Base-by-base conservation (phyloP, 2,888 invertebrate species). In the Hoplodrina ambigua region DNA sequence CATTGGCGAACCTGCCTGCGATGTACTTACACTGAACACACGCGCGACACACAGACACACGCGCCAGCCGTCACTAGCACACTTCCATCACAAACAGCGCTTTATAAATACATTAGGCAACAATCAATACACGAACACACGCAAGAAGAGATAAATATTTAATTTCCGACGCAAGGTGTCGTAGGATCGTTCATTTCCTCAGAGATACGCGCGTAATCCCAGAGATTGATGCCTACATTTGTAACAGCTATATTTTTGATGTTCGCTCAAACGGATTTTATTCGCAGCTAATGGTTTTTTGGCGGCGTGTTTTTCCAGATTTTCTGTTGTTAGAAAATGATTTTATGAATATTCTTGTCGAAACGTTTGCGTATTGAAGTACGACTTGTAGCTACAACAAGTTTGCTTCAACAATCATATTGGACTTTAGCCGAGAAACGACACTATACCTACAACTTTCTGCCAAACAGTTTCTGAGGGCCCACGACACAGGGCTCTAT, bases 131-230 rank as follows among this genome's bases (percentile, higher is more conserved):
- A 50, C 53, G 60, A 65, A 54, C 52, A 17, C 80, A 63, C 52
- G 53, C 53, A 54, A 44, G 44, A 50, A 63, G 25, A 81, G 81
- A 78, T 78, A 81, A 77, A 81, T 78, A 78, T 78, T 78, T 71
- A 81, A 81, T 78, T 66, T 78, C 72, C 81, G 58, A 25, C 37
- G 50, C 72, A 46, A 67, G 78, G 81, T 78, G 78, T 57, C 72
- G 72, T 15, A 19, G 50, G 53, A 52, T 66, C 66, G 63, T 44
- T 71, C 65, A 60, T 77, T 76, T 81, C 78, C 78, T 66, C 30
- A 0, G 53, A 54, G 78, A 67, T 60, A 58, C 72, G 59, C 69
- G 25, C 37, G 53, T 81, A 80, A 80, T 77, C 78, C 72, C 44
- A 52, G 56, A 66, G 72, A 78, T 59, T 50, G 77, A 76, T 70